Percentiles rank a stretch among this genome's conserved stretches.
These are phyloP conservation scores for Sebastes glaucus DNA, from an alignment of 2,797 vertebrate genomes.

Conservation along the genomic window DNA sequence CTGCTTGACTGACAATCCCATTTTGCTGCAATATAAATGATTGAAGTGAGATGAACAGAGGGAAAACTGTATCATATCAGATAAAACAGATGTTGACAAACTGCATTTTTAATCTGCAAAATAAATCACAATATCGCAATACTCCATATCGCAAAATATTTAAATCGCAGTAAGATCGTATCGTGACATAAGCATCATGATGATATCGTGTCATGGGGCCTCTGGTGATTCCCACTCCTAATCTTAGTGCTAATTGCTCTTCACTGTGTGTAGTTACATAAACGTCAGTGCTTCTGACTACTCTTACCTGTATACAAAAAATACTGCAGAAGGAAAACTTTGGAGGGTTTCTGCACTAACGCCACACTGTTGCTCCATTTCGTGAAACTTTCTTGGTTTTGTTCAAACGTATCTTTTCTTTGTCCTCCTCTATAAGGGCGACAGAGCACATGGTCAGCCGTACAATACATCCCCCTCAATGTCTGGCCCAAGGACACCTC, in stretches of 20 bases:
- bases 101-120: no score
- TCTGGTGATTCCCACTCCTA: no score
- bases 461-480: not conserved
- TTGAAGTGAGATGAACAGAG: no score
- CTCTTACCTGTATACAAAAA: not conserved
- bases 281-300: not conserved
- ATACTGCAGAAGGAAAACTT: not conserved
- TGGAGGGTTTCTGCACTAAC: not conserved
- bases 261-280: not conserved
- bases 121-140: no score
- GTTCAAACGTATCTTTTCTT: not conserved
- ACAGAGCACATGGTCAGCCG: not conserved
- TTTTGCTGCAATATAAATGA: no score
- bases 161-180: no score
- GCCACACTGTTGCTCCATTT: not conserved
- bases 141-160: no score
- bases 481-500: not conserved
- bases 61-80: no score
- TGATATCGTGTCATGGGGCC: no score
- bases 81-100: no score
- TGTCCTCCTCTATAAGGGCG: not conserved
- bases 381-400: not conserved
- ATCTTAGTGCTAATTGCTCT: not conserved
- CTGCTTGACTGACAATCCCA: no score
- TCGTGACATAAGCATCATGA: no score